Conservation (phyloP, 35 echinoderm and acorn worm species). For the Ophioderma brevispina region DNA sequence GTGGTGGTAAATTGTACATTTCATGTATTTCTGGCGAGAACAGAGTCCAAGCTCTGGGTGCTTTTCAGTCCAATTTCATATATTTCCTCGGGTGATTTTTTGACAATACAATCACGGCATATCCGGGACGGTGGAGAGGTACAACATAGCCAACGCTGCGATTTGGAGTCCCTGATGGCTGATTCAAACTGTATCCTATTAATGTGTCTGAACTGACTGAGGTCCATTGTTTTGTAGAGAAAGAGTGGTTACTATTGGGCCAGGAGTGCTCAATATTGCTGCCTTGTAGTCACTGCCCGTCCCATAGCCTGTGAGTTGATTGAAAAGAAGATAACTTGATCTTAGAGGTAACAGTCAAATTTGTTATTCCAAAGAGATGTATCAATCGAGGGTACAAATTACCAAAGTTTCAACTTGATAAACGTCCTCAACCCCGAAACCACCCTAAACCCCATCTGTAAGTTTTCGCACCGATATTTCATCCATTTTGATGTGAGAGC, state of each 20-base stretch:
- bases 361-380: too few species aligned
- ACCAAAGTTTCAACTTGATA: too few species aligned
- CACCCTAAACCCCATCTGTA: too few species aligned
- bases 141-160: not conserved
- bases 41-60: not conserved
- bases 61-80: not conserved
- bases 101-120: not conserved
- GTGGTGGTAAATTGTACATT: not conserved
- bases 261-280: not conserved
- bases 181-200: not conserved
- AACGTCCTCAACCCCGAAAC: too few species aligned
- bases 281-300: not conserved
- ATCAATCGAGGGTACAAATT: too few species aligned
- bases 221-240: not conserved
- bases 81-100: not conserved
- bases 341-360: too few species aligned
- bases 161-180: not conserved
- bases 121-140: not conserved
- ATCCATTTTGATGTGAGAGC: too few species aligned
- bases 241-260: not conserved
- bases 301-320: too few species aligned
- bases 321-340: too few species aligned
- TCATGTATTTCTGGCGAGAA: not conserved
- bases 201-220: not conserved
- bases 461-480: too few species aligned